A percentile compares a stretch with the other conserved stretches of the same genome.
Conservation (phyloP, 2,113 vertebrate species). For the Mirza zaza region DNA sequence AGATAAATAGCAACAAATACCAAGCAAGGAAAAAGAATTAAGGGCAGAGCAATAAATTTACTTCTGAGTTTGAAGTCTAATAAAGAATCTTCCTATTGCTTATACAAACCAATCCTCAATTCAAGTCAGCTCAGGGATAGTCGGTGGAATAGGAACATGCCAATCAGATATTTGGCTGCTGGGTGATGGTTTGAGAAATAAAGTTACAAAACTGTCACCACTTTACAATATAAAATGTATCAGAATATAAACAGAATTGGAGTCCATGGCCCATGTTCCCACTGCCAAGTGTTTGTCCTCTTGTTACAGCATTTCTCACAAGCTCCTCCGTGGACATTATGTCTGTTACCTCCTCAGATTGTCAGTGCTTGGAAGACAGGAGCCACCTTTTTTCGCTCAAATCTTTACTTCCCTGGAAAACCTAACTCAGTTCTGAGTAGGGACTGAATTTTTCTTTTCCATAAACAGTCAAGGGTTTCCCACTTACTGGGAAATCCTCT, state of each 20-base stretch:
- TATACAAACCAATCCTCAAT: not conserved
- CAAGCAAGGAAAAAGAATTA: not conserved
- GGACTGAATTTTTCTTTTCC: not conserved
- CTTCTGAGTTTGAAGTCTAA: conserved; percentile 17
- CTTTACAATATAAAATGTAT: not conserved
- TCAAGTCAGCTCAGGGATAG: not conserved
- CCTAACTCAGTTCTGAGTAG: not conserved
- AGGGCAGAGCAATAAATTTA: not conserved
- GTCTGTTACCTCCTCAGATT: not conserved
- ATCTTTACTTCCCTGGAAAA: not conserved
- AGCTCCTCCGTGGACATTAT: not conserved
- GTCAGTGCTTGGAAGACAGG: not conserved
- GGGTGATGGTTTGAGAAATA: not conserved
- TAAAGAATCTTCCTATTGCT: not conserved
- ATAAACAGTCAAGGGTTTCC: not conserved
- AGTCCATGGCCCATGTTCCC: not conserved
- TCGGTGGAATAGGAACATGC: not conserved
- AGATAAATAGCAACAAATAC: not conserved
- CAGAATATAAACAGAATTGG: not conserved
- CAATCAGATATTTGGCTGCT: not conserved
- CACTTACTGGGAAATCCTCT: not conserved
- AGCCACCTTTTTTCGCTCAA: not conserved
- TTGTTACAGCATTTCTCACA: not conserved
- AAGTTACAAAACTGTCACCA: not conserved
- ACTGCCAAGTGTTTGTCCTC: not conserved